phyloP scores from a whole-genome alignment of 2,797 vertebrate species.

The Eulemur albifrons region DNA sequence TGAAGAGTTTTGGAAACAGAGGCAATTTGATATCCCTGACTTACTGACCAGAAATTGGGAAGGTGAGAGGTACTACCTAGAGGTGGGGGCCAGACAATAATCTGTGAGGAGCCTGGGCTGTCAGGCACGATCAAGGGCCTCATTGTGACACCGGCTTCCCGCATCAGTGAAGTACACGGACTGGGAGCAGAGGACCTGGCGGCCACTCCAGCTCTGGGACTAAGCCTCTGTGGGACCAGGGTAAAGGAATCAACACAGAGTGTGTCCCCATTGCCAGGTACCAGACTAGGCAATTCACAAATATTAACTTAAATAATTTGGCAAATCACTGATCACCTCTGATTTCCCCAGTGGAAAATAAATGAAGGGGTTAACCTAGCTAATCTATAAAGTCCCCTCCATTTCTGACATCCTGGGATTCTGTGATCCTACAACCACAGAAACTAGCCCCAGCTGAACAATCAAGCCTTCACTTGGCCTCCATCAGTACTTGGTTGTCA shows the following conservation, averaged over 20 bases:
- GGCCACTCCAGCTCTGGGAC: background rate
- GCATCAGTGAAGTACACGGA: background rate
- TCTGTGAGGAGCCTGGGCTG: background rate
- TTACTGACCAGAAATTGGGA: background rate
- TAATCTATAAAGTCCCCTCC: background rate
- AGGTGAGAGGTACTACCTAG: background rate
- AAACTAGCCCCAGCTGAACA: background rate
- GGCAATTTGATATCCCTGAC: background rate
- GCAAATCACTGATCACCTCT: background rate
- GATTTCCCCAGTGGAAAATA: slow-evolving; percentile 26
- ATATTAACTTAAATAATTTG: background rate
- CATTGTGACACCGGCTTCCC: background rate
- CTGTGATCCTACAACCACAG: background rate
- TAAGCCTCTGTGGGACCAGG: background rate
- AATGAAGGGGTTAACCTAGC: background rate
- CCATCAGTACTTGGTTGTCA: background rate
- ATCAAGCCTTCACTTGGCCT: background rate
- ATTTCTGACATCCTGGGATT: background rate
- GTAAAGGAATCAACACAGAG: background rate
- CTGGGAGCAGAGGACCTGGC: background rate
- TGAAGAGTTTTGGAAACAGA: background rate
- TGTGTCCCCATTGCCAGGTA: background rate
- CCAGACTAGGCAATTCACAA: background rate
- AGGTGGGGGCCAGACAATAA: background rate
- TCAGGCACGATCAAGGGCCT: background rate